Evolutionary conservation across 2,888 invertebrate species (phyloP).

Genomic region (Ethmia dodecea): DNA sequence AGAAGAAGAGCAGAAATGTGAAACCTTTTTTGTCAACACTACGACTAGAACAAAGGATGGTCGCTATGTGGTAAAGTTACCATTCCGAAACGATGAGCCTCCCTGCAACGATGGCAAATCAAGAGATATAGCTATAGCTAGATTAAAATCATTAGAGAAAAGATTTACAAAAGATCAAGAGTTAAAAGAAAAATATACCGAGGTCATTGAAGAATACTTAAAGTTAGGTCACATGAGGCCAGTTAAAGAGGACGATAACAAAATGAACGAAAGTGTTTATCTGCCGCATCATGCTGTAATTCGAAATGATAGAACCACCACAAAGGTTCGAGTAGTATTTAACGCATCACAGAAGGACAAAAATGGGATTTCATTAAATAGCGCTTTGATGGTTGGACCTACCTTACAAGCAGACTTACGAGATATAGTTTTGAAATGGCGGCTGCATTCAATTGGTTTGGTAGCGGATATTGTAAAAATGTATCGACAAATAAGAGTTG

Average conservation of each 20-base stretch:
- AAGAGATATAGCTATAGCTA: constrained; percentile 8
- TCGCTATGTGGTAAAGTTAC: constrained; percentile 15
- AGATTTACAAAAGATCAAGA: constrained; percentile 11
- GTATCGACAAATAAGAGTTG: constrained; percentile 22
- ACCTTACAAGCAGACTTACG: constrained; percentile 25
- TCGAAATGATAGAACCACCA: constrained; percentile 22
- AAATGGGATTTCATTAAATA: constrained; percentile 24
- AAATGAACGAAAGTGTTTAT: constrained; percentile 14
- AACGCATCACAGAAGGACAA: constrained; percentile 20
- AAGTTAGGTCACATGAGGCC: constrained; percentile 16
- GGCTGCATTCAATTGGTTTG: constrained; percentile 20
- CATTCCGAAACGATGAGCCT: constrained; percentile 10
- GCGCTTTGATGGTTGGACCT: constrained; percentile 23
- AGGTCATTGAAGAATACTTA: constrained; percentile 19
- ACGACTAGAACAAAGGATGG: constrained; percentile 12
- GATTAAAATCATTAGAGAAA: constrained; percentile 13
- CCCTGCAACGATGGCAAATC: constrained; percentile 9
- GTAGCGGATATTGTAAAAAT: constrained; percentile 31
- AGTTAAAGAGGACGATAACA: constrained; percentile 11
- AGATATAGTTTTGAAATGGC: constrained; percentile 25
- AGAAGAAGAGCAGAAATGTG: constrained; percentile 13
- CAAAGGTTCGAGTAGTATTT: constrained; percentile 27
- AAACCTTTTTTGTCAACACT: constrained; percentile 7
- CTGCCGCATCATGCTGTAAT: constrained; percentile 29
- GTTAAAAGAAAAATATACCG: constrained; percentile 15